phyloP scores from a whole-genome alignment of 2,113 vertebrate genomes.

The Balaenoptera acutorostrata region DNA sequence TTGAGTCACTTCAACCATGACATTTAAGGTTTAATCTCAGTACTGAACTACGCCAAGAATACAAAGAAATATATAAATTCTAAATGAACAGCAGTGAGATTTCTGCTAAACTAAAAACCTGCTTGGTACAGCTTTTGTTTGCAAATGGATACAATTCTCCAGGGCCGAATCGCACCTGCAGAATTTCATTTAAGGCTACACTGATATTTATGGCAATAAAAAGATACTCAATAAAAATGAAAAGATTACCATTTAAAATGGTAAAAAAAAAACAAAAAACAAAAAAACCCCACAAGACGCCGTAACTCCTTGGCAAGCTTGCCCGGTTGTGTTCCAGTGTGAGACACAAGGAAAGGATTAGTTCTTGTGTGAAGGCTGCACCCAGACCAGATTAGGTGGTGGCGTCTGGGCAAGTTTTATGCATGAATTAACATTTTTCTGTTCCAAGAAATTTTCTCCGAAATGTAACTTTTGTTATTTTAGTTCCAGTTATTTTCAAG shows the following conservation, averaged over 20 bases:
- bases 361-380: not conserved
- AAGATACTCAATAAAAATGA: not conserved
- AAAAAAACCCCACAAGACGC: not conserved
- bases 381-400: not conserved
- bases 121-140: conserved; percentile 5
- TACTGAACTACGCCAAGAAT: not conserved
- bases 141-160: not conserved
- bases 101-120: conserved; percentile 22
- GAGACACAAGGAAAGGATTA: rapidly evolving
- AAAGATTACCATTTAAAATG: not conserved
- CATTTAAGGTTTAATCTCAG: not conserved
- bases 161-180: conserved; percentile 16
- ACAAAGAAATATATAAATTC: not conserved
- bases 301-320: rapidly evolving
- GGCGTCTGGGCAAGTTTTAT: not conserved
- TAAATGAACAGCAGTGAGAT: not conserved
- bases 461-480: not conserved
- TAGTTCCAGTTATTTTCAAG: conserved; percentile 3
- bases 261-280: not conserved
- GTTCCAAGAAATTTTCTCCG: not conserved
- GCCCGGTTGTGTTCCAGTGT: rapidly evolving
- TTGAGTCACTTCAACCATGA: not conserved
- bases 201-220: not conserved
- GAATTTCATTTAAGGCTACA: not conserved
- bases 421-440: not conserved